Conservation (phyloP, 2,797 vertebrate species). For the Anomalospiza imberbis region DNA sequence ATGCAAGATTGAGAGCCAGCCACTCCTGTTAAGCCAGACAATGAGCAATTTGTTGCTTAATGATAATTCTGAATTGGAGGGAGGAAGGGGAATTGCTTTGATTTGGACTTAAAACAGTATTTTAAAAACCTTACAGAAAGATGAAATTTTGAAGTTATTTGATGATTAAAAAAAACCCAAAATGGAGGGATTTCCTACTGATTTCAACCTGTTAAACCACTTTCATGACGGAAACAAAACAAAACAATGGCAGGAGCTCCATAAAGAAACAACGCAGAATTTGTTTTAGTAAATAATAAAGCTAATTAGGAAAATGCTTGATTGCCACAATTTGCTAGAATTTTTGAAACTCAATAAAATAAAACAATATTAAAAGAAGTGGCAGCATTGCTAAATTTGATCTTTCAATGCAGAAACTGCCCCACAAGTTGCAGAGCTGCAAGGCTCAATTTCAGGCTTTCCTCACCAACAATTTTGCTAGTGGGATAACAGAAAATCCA, state of each 20-base stretch:
- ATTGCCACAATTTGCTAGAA: neutral
- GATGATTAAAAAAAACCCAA: neutral
- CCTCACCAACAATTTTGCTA: neutral
- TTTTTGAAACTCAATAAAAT: neutral
- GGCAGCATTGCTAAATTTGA: neutral
- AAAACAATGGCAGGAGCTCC: neutral
- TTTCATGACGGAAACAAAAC: neutral
- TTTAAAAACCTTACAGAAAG: neutral
- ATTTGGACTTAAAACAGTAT: neutral
- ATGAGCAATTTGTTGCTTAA: constrained; percentile 4
- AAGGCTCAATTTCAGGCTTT: constrained; percentile 4
- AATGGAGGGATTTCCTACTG: neutral
- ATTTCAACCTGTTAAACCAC: neutral
- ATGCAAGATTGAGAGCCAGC: neutral
- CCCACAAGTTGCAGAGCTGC: neutral
- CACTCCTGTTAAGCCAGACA: neutral
- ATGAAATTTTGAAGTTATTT: neutral
- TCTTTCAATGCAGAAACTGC: neutral
- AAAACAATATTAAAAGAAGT: neutral
- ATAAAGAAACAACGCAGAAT: neutral
- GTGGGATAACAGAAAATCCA: neutral
- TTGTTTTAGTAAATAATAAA: neutral
- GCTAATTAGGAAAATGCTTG: neutral
- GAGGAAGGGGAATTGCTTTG: neutral
- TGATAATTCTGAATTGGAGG: neutral